Base-by-base conservation (phyloP, 2,113 vertebrate genomes). In the Oreochromis spilurus region DNA sequence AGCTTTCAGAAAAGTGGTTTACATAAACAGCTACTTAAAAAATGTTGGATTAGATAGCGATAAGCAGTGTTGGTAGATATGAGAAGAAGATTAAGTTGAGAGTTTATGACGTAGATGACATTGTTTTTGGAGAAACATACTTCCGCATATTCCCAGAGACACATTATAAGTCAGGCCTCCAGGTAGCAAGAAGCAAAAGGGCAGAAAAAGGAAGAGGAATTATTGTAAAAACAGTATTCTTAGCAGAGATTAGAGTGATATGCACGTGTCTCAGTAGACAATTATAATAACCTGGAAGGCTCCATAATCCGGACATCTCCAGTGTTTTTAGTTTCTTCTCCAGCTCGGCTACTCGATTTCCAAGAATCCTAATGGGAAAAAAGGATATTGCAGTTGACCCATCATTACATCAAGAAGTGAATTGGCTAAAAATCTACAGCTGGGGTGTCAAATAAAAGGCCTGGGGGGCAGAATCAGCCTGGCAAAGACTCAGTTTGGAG, bases 161-260 rank as follows among this genome's bases (percentile, higher is more conserved):
- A 99, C 97, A 97, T 96, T 97, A 97, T 99, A 99, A 97, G 98
- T 98, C 95, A 99, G 97, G 96, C 98, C 98, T 99, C 96, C 96
- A 92, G 93, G 96, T 91, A 97, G 97, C 97, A 96, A 89, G 84
- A 89, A 88, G 84, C 55, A 89, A 89, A 88, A 89, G 67, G 79
- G 72, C 54, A 87, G 82, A 87, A 92, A 92, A 95, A 97, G 93
- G 95, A 94, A 95, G 93, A 96, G 38, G 84, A 86, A 78, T 87
- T 54, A 85, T 45, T 86, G 65, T 24, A 31, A 85, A 85, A 86
- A 84, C 31, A 55, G 36, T 9, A 45, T 40, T n/a, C 8, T 50
- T n/a, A 87, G 45, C 13, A 54, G 6, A 83, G 36, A 3, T 36
- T 54, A 45, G 14, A 83, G 31, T 19, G 9, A 67, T 26, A 72